Conservation (phyloP, 2,113 vertebrate genomes). For the Xerus inauris region DNA sequence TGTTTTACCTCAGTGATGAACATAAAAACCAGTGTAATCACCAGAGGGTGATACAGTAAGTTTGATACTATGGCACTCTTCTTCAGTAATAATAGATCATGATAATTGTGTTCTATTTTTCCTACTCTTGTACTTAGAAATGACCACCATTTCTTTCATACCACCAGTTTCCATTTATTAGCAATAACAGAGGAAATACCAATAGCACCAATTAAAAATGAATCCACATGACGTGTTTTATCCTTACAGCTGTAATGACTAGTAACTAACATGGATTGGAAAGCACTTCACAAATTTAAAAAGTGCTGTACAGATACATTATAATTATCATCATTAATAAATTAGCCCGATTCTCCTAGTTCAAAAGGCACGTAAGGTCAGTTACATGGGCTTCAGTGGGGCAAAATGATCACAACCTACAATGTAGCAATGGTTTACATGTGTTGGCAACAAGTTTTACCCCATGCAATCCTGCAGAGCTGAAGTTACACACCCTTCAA, state of each 20-base stretch:
- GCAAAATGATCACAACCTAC: constrained; percentile 82
- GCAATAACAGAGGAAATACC: constrained; percentile 83
- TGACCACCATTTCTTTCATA: constrained; percentile 83
- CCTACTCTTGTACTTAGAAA: constrained; percentile 77
- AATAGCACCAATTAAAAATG: constrained; percentile 85
- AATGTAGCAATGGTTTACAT: constrained; percentile 81
- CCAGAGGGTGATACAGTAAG: not conserved
- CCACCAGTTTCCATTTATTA: constrained; percentile 84
- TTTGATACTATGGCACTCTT: not conserved
- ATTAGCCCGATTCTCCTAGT: constrained; percentile 84
- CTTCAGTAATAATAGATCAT: constrained; percentile 12
- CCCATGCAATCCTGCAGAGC: constrained; percentile 83
- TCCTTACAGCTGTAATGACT: constrained; percentile 84
- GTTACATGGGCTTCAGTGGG: constrained; percentile 82
- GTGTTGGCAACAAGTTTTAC: constrained; percentile 79
- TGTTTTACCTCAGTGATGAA: constrained; percentile 34
- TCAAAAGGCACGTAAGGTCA: constrained; percentile 85
- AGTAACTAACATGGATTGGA: constrained; percentile 83
- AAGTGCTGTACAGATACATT: constrained; percentile 82
- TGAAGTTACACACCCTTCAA: constrained; percentile 84
- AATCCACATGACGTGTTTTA: constrained; percentile 80
- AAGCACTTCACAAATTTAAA: constrained; percentile 81
- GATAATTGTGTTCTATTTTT: constrained; percentile 41
- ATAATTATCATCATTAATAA: constrained; percentile 80
- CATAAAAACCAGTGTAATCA: not conserved